These are phyloP conservation scores for Pelusios castaneus DNA, from an alignment of 2,113 vertebrate species.

Conservation along the genomic window DNA sequence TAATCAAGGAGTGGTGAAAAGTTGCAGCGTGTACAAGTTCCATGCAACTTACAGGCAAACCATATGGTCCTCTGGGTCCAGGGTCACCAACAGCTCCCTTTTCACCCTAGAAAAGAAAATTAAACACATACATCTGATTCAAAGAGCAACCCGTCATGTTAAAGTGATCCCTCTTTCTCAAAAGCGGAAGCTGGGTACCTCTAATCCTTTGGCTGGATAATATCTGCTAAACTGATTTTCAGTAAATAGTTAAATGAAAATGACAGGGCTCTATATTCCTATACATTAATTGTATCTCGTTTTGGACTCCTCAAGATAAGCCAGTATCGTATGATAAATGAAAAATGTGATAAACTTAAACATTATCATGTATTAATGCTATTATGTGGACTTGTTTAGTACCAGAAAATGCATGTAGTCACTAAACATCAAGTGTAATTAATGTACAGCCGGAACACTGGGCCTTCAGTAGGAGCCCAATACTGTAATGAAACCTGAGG, in stretches of 20 bases:
- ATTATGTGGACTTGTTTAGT: not conserved
- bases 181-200: not conserved
- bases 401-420: not conserved
- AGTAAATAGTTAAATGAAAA: not conserved
- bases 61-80: constrained; percentile 94
- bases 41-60: constrained; percentile 90
- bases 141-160: not conserved
- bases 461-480: not conserved
- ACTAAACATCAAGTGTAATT: not conserved
- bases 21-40: not conserved
- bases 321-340: not conserved
- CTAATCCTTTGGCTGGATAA: not conserved
- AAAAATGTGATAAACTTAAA: not conserved
- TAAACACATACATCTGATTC: constrained; percentile 21
- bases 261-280: not conserved
- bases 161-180: not conserved
- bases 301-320: not conserved
- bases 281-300: not conserved
- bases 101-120: constrained; percentile 79
- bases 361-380: not conserved
- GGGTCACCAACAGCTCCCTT: constrained; percentile 88
- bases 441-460: not conserved
- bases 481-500: not conserved
- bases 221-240: not conserved
- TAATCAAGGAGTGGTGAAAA: constrained; percentile 42